Conservation (phyloP, 2,888 invertebrate species). For the Dorcus parallelipipedus region DNA sequence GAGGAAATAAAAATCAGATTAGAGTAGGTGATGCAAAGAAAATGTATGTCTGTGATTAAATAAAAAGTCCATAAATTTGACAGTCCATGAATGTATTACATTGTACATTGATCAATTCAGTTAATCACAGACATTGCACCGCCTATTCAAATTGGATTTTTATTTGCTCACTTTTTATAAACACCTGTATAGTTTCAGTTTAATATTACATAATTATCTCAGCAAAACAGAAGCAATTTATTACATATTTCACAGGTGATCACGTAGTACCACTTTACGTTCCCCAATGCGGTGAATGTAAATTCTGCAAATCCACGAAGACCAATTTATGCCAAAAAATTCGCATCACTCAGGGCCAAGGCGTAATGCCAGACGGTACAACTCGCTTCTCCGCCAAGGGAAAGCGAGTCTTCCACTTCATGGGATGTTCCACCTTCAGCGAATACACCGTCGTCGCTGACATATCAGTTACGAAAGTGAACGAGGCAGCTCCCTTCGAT, state of each 20-base stretch:
- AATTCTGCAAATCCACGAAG: conserved; percentile 92
- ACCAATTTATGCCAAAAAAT: conserved; percentile 97
- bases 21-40: no score
- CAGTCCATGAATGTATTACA: no score
- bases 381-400: conserved; percentile 80
- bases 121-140: no score
- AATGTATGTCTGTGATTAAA: no score
- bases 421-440: conserved; percentile 95
- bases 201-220: no score
- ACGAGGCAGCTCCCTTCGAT: conserved; percentile 76
- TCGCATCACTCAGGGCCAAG: conserved; percentile 79
- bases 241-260: conserved; percentile 60
- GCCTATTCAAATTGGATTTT: no score
- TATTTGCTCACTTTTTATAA: no score
- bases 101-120: no score
- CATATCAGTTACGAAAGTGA: conserved; percentile 89
- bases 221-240: no score
- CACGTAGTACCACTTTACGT: conserved; percentile 97
- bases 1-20: no score
- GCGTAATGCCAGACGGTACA: conserved; percentile 91
- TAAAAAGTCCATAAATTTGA: no score
- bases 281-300: conserved; percentile 95
- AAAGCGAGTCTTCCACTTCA: conserved; percentile 80
- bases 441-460: conserved; percentile 94
- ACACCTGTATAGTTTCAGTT: no score